Evolutionary conservation across 2,113 vertebrate genomes (phyloP), one percentile per base, ranked within the genome.

Genomic region (Xyrauchen texanus): DNA sequence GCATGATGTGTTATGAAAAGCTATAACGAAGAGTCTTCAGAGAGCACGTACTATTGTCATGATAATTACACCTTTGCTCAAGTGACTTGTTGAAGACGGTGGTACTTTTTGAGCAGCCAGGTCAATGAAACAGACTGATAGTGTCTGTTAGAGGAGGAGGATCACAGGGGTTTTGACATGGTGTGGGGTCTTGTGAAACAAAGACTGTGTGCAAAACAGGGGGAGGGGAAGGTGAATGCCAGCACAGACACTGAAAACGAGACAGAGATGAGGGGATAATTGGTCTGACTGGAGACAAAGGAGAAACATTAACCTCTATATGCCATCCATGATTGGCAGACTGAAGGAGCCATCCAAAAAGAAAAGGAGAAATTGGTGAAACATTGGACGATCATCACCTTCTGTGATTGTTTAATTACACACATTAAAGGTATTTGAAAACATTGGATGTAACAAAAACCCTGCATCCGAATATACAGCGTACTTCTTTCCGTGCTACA

Each of bases 61-160:
- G 87, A 62, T 89, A 88, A 90, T 79, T 52, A 83, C 8, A 10
- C 47, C 86, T 83, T 62, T 83, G 77, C 87, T 86, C 84, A 84
- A 81, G 85, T 88, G 76, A 90, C 86, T 86, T 44, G 52, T 78
- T 64, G 16, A 78, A 81, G 72, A 80, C 16, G 67, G 5, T 61
- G 78, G 51, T 71, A 49, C 64, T 47, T 34, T 34, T 44, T 6
- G 55, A n/a, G 46, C 53, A 44, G 60, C 52, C 67, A 8, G 61
- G 61, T 52, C 57, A 71, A 46, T 72, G 66, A 75, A 47, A 67
- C 58, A 8, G 76, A 53, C 45, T 42, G 11, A 68, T 49, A 10
- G 7, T 80, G 57, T 51, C 21, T 34, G 21, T 34, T 34, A 34
- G 21, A 34, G 21, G 21, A 34, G 21, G 21, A 34, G 21, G 21